Base-by-base conservation (phyloP, 2,888 invertebrate genomes). In the Zygothrica quintamaculata region DNA sequence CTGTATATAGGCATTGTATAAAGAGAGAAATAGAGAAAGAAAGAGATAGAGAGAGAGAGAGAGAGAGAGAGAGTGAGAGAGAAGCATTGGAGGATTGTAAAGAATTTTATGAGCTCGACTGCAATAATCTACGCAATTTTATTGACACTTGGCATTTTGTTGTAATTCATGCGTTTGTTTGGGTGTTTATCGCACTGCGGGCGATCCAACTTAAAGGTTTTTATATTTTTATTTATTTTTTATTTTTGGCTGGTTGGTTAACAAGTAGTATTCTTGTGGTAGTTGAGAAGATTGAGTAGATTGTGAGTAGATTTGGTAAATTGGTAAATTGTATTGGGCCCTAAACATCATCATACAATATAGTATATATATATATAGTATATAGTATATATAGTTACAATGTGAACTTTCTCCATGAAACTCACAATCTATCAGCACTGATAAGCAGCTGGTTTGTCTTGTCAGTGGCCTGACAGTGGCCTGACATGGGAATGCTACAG, bases 91-190 rank as follows among this genome's bases (percentile, higher is more conserved):
- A 11, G 42, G 72, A 81, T 74, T 77, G 84, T 84, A 84, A 82
- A 79, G 75, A 77, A 84, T 88, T 88, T 88, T 88, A 87, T 75
- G 84, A 81, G 85, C 75, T 84, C 84, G 71, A 61, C 67, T 75
- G 85, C 81, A 84, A 88, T 85, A 88, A 84, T 75, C 78, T 82
- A 76, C 71, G 76, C 81, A 77, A 88, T 86, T 88, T 88, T 87
- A 84, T 88, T 77, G 77, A 78, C 75, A 82, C 88, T 85, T 69
- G 62, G 57, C 66, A 67, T 73, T 73, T 70, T 84, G 74, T 74
- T 68, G 73, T 65, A 71, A 75, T 65, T 75, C 75, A 75, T 65
- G 66, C 37, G 67, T 62, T 71, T 58, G 48, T 65, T 59, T 64
- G 50, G 59, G 55, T 58, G 53, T 65, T 72, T 61, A 74, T 69